Base-by-base conservation (phyloP, 37 sponge, comb jelly and placozoan genomes). In the Cladorhizidae sp. region DNA sequence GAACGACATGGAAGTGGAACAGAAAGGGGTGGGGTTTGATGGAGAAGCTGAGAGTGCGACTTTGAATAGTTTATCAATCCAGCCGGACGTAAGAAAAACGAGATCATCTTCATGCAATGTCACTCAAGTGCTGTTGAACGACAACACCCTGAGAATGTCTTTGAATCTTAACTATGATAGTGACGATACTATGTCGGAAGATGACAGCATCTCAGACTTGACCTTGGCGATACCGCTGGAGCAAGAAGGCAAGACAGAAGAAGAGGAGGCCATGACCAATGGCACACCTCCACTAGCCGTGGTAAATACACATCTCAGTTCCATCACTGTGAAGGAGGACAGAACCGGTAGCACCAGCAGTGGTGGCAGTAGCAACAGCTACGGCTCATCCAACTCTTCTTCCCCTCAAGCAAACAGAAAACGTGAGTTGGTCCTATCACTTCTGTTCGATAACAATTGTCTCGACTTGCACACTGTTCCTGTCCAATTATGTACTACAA, bases 131-230 rank as follows among this genome's bases (percentile, higher is more conserved):
- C 36, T 65, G 17, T 32, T 65, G 17, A 58, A 25, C 3, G 67
- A 65, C 31, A 3, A 31, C 8, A 61, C 11, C 62, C 6, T 17
- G 17, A 5, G 33, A 65, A 7, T 65, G 9, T 65, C 67, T 65
- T 15, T 65, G 2, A 18, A 65, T 2, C 35, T 65, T 3, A 11
- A 65, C 36, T 17, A 32, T 33, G 67, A 65, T 7, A 65, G 36
- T 65, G 67, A 65, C 12, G 67, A 65, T 65, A 65, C 67, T 32
- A 15, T 65, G 33, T 65, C 67, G 9, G 67, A 11, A 31, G 67
- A 18, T 3, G 67, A 65, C 5, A 65, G 67, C 31, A 28, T 32
- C 36, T 3, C 36, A 32, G 67, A 65, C 49, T 21, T 72, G 50
- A 63, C 32, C n/a, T n/a, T n/a, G n/a, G n/a, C n/a, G n/a, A n/a